A percentile compares a stretch with the other conserved stretches of the same genome.
Evolutionary conservation across 2,113 vertebrate species (phyloP).

Genomic region (Benitochromis conjunctus): DNA sequence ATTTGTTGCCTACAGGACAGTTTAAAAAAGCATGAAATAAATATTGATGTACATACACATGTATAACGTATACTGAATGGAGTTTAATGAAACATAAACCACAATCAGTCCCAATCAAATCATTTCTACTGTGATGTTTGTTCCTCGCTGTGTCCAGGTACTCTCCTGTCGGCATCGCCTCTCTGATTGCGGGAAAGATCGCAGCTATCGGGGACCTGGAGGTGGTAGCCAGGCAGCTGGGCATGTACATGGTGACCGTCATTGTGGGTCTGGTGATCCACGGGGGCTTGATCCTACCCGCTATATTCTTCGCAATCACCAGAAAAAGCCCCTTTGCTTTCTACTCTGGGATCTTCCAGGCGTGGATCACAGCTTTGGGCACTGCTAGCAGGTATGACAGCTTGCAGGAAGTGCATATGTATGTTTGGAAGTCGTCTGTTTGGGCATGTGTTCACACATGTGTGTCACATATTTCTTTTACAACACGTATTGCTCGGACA

Average conservation of each 20-base stretch:
- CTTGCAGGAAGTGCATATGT: not conserved
- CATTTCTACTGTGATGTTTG: not conserved
- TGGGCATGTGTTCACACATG: conserved; percentile 30
- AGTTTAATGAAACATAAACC: not conserved
- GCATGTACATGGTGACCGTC: conserved; percentile 85
- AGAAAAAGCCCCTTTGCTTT: conserved; percentile 78
- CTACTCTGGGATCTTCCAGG: conserved; percentile 82
- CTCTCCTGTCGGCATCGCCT: conserved; percentile 80
- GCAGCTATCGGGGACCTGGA: conserved; percentile 80
- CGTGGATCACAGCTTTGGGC: conserved; percentile 83
- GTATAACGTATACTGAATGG: not conserved
- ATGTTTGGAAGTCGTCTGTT: not conserved
- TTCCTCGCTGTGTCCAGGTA: conserved; percentile 64
- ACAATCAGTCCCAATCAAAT: not conserved
- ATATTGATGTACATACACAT: not conserved
- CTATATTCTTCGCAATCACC: conserved; percentile 78
- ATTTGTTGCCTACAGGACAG: too few relatives aligned
- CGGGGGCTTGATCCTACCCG: conserved; percentile 77
- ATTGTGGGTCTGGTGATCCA: conserved; percentile 81
- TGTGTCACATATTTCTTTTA: conserved; percentile 42
- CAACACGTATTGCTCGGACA: conserved; percentile 9
- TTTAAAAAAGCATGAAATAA: not conserved
- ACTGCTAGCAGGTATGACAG: conserved; percentile 78
- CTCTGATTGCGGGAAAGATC: conserved; percentile 82
- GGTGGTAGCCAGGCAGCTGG: conserved; percentile 77